These are phyloP conservation scores for Drosophila kurseongensis DNA, from an alignment of 1,140 invertebrate species.

Conservation along the genomic window DNA sequence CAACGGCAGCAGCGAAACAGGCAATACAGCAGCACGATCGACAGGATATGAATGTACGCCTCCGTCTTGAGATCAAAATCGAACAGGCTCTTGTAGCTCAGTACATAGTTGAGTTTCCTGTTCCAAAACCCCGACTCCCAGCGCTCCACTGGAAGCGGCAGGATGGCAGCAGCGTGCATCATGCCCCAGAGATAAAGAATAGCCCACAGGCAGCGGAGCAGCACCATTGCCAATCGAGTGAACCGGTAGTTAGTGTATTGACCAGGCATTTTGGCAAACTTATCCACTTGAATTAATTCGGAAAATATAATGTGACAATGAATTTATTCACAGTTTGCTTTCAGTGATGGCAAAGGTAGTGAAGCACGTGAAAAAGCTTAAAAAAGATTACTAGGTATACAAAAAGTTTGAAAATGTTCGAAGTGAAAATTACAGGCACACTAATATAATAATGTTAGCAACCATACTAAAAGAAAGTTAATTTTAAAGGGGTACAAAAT, in stretches of 20 bases:
- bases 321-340: background rate
- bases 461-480: too few relatives aligned
- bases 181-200: conserved; percentile 33
- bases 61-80: too few relatives aligned
- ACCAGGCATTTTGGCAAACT: conserved; percentile 7
- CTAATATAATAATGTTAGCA: too few relatives aligned
- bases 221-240: background rate
- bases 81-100: background rate
- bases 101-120: background rate
- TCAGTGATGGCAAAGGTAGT: background rate
- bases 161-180: conserved; percentile 14
- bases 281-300: background rate
- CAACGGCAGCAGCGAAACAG: background rate
- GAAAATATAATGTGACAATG: background rate
- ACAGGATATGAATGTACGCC: background rate
- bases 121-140: background rate
- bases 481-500: too few relatives aligned
- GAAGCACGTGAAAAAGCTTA: background rate
- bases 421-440: too few relatives aligned
- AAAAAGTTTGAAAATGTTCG: too few relatives aligned
- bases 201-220: background rate
- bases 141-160: background rate
- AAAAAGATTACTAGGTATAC: too few relatives aligned
- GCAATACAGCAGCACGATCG: background rate
- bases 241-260: background rate